These are phyloP conservation scores for Mesorhabditis belari DNA, from an alignment of 2,888 invertebrate species.

Conservation along the genomic window DNA sequence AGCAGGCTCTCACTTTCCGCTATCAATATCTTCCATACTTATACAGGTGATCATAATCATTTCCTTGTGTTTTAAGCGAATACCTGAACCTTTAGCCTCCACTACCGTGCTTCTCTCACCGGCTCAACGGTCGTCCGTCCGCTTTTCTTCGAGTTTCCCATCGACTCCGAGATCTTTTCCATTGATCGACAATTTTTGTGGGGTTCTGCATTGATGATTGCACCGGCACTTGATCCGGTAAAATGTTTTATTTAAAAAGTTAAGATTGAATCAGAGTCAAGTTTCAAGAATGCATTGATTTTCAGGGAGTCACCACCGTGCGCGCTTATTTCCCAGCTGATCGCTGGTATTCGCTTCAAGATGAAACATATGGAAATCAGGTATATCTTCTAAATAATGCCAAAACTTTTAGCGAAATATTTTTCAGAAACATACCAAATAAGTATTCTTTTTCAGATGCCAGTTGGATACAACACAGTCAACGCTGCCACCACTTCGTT, in stretches of 20 bases:
- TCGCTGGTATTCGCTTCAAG: slow-evolving; percentile 51
- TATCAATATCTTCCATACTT: slow-evolving; percentile 37
- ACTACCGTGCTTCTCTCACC: slow-evolving; percentile 29
- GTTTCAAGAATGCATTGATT: background rate
- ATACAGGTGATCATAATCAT: slow-evolving; percentile 15
- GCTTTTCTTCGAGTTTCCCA: slow-evolving; percentile 44
- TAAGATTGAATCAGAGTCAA: background rate
- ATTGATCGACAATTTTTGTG: slow-evolving; percentile 41
- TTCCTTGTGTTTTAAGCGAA: background rate
- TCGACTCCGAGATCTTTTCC: slow-evolving; percentile 22
- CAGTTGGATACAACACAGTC: slow-evolving; percentile 29
- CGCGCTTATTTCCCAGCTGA: slow-evolving; percentile 54
- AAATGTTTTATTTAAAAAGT: background rate
- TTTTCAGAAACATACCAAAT: no score
- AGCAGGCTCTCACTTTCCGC: slow-evolving; percentile 28
- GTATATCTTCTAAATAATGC: background rate
- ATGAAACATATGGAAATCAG: slow-evolving; percentile 26
- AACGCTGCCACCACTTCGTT: slow-evolving; percentile 29
- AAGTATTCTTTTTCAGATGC: no score
- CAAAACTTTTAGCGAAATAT: background rate
- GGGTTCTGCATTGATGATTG: slow-evolving; percentile 42
- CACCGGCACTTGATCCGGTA: slow-evolving; percentile 31
- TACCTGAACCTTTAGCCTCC: slow-evolving; percentile 24
- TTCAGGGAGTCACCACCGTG: slow-evolving; percentile 25
- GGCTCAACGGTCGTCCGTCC: slow-evolving; percentile 44